phyloP scores from a whole-genome alignment of 53 echinoderm and acorn worm species.

The Actinopyga echinites region DNA sequence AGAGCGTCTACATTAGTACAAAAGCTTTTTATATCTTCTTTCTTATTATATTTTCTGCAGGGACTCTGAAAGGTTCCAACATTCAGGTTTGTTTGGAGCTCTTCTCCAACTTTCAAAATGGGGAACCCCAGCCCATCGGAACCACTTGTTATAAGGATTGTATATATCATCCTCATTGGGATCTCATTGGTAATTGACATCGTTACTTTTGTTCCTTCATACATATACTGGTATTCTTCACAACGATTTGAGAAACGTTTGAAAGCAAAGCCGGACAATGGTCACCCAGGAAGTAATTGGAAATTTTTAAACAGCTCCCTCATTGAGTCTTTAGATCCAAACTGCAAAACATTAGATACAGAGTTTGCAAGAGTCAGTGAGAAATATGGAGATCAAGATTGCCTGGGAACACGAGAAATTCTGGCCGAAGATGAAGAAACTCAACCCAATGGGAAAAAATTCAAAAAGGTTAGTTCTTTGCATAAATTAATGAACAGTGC shows the following conservation, averaged over 20 bases:
- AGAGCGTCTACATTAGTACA: too few relatives aligned
- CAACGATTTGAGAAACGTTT: constrained; percentile 57
- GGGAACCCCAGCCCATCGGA: background rate
- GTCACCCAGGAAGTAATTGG: constrained; percentile 58
- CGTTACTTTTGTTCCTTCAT: constrained; percentile 72
- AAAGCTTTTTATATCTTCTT: too few relatives aligned
- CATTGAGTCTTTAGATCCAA: constrained; percentile 38
- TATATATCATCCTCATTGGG: constrained; percentile 41
- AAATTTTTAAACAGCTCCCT: constrained; percentile 44
- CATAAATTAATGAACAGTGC: too few relatives aligned
- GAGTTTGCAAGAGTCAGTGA: constrained; percentile 67
- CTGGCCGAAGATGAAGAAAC: constrained; percentile 77
- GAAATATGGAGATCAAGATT: constrained; percentile 55
- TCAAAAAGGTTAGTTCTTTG: constrained; percentile 70
- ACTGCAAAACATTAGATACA: constrained; percentile 64
- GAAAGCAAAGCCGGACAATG: constrained; percentile 55
- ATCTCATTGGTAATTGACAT: constrained; percentile 66
- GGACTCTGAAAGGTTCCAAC: too few relatives aligned
- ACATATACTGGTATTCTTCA: constrained; percentile 44
- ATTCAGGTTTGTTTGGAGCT: too few relatives aligned
- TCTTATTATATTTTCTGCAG: too few relatives aligned
- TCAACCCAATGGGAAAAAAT: constrained; percentile 79
- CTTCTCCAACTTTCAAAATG: too few relatives aligned
- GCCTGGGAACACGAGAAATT: constrained; percentile 77
- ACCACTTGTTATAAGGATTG: background rate